Base-by-base conservation (phyloP, 2,113 vertebrate species). In the Alethe castanea region DNA sequence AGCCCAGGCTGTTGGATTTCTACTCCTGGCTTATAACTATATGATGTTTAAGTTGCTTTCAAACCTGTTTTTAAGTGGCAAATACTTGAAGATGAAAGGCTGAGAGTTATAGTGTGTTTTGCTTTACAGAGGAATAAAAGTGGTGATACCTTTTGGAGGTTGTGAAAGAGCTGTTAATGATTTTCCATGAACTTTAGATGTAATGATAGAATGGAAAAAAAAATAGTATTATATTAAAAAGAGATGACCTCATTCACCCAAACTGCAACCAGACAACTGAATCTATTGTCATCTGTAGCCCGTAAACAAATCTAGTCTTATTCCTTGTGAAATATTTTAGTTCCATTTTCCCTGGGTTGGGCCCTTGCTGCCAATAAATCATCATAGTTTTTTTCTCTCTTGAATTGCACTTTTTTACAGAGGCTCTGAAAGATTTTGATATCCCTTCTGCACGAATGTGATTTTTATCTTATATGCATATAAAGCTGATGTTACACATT, bases 121-220 rank as follows among this genome's bases (percentile, higher is more conserved):
- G 38, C 38, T 89, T 56, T 44, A 25, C 12, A 48, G 65, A 18
- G 5, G 72, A 90, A 96, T 94, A 84, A 92, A 96, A 95, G 19
- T 29, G 57, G 29, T 67, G 62, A 90, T 92, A 82, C 22, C 19
- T 81, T 95, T 95, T 94, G 82, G 96, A 95, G 66, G 40, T 1
- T 81, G 28, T 65, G 69, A 84, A 94, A 80, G 73, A 71, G 31
- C 60, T 47, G 52, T 22, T 94, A 94, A 92, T 94, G 84, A 92
- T 94, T 96, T 96, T 73, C 74, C n/a, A 65, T 33, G 25, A 87
- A 82, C 73, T 74, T 95, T 83, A 96, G 92, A 96, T 91, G 62
- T 74, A 67, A 76, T 0, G 15, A 77, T 61, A 72, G 90, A 70
- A 69, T 45, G 19, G 31, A 17, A 59, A 89, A 71, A 33, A 35